Conservation (phyloP, 2,888 invertebrate genomes). For the Julus scandinavius region DNA sequence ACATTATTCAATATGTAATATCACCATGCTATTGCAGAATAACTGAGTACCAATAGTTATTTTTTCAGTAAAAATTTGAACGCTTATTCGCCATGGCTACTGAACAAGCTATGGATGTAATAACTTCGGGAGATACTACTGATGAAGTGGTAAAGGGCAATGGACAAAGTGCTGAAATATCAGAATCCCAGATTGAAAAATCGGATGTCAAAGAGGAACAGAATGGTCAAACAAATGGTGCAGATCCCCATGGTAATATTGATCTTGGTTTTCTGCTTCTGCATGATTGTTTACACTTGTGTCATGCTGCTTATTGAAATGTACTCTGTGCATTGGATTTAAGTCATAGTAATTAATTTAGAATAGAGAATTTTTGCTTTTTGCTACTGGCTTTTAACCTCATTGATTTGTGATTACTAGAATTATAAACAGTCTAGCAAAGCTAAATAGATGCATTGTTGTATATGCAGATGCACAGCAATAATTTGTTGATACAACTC, state of each 20-base stretch:
- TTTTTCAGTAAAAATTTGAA: background rate
- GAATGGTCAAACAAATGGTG: constrained; percentile 25
- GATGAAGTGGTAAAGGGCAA: background rate
- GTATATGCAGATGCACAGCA: no score
- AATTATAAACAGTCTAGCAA: no score
- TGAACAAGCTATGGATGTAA: constrained; percentile 33
- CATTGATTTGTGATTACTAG: no score
- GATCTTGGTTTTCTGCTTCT: background rate
- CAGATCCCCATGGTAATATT: background rate
- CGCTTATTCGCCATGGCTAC: background rate
- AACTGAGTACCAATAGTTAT: background rate
- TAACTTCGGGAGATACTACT: background rate
- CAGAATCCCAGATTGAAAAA: background rate
- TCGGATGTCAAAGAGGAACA: background rate
- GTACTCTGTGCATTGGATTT: no score
- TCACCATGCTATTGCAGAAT: background rate
- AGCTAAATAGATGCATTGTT: no score
- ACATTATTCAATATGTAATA: background rate
- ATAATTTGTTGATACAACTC: no score
- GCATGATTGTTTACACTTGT: background rate
- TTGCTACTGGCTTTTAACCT: no score
- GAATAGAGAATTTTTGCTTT: no score
- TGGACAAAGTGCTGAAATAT: background rate
- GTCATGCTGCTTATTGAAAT: no score
- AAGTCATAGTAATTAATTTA: no score